Conservation (phyloP, 2,888 invertebrate species). For the Ophion obscuratus region DNA sequence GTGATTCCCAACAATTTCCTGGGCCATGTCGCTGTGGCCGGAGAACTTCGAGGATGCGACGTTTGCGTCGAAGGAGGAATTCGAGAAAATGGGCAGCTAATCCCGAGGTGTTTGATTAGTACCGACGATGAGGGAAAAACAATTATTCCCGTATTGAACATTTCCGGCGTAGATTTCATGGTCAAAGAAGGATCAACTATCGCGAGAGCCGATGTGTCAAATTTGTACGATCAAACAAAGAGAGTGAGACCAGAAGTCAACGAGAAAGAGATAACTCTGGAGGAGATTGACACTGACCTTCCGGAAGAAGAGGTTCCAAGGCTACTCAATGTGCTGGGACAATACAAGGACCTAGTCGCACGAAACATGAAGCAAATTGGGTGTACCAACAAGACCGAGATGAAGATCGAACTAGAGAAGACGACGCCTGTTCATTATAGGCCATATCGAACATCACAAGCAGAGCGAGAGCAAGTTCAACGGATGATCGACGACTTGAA, state of each 20-base stretch:
- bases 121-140: constrained; percentile 60
- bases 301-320: neutral
- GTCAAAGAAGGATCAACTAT: constrained; percentile 34
- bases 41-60: constrained; percentile 38
- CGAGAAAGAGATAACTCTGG: constrained; percentile 3
- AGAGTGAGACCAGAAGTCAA: constrained; percentile 11
- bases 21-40: constrained; percentile 53
- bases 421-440: constrained; percentile 70
- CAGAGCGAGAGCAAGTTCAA: constrained; percentile 68
- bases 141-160: constrained; percentile 35
- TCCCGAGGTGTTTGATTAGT: constrained; percentile 62
- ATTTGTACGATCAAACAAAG: neutral
- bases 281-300: constrained; percentile 45
- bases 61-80: constrained; percentile 65
- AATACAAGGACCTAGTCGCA: constrained; percentile 37
- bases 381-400: constrained; percentile 60
- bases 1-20: constrained; percentile 63
- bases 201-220: constrained; percentile 18
- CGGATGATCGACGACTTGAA: constrained; percentile 59
- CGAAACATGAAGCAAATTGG: constrained; percentile 58
- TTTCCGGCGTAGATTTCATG: constrained; percentile 28
- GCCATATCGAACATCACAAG: constrained; percentile 73
- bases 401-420: constrained; percentile 70
- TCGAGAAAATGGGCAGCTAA: constrained; percentile 53
- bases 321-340: constrained; percentile 4